Percentiles rank a stretch among this genome's conserved stretches.
These are phyloP conservation scores for Varroa destructor DNA, from an alignment of 1,140 invertebrate species.

Conservation along the genomic window DNA sequence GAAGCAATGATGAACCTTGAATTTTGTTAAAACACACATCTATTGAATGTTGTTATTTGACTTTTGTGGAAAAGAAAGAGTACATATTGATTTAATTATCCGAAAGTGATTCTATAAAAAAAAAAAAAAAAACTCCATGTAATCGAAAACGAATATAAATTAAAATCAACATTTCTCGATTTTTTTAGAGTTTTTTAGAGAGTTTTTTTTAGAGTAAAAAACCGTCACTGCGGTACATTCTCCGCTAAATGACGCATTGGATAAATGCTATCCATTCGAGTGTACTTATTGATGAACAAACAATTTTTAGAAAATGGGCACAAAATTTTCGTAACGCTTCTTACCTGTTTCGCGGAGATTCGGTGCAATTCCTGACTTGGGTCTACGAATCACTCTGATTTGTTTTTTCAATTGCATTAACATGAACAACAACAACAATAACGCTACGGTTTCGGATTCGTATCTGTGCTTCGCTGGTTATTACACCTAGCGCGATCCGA, in stretches of 20 bases:
- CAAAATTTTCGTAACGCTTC: neutral
- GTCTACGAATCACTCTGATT: neutral
- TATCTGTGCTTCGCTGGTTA: neutral
- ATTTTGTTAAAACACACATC: neutral
- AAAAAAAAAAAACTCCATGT: neutral
- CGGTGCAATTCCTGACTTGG: neutral
- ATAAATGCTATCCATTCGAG: neutral
- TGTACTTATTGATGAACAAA: neutral
- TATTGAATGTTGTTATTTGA: no score
- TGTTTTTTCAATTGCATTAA: neutral
- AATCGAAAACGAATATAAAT: neutral
- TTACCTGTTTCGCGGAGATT: neutral
- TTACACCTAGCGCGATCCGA: neutral
- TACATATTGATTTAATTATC: no score
- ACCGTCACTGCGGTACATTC: neutral
- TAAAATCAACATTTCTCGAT: neutral
- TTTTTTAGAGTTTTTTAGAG: neutral
- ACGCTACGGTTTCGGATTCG: neutral
- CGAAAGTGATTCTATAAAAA: neutral
- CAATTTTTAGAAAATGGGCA: neutral
- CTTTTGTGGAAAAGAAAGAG: no score
- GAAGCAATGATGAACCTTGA: no score
- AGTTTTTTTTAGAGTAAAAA: no score
- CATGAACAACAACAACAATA: conserved; percentile 12
- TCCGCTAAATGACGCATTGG: neutral